These are phyloP conservation scores for Drosophila bocqueti DNA, from an alignment of 1,140 invertebrate species.

Conservation along the genomic window DNA sequence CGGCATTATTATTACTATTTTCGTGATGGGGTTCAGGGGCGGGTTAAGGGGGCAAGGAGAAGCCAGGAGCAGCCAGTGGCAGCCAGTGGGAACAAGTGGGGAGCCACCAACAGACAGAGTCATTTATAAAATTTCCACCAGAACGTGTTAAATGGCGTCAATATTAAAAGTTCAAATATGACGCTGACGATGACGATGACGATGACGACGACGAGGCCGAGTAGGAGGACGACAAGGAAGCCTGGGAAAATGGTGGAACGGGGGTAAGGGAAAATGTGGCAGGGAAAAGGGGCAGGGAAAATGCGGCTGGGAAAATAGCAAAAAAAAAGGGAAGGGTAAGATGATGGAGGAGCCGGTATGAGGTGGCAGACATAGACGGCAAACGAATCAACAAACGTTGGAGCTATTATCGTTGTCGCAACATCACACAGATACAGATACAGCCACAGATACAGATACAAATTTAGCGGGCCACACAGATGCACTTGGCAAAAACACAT, in stretches of 20 bases:
- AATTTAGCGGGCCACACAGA: slow-evolving; percentile 8
- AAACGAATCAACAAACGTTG: slow-evolving; percentile 93
- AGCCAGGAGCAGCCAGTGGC: not conserved
- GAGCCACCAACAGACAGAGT: slow-evolving; percentile 63
- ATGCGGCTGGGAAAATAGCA: slow-evolving; percentile 90
- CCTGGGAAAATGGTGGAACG: slow-evolving; percentile 93
- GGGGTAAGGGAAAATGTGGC: slow-evolving; percentile 86
- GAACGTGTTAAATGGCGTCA: slow-evolving; percentile 95
- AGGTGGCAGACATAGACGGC: slow-evolving; percentile 96
- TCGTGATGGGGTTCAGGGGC: slow-evolving; percentile 15
- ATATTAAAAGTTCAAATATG: slow-evolving; percentile 85
- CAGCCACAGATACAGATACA: too few species aligned
- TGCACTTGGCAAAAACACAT: not conserved
- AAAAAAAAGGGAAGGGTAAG: slow-evolving; percentile 65
- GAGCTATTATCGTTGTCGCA: slow-evolving; percentile 93
- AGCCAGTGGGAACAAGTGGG: slow-evolving; percentile 11
- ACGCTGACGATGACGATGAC: slow-evolving; percentile 89
- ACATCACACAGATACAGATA: slow-evolving; percentile 89
- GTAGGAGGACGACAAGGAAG: slow-evolving; percentile 88
- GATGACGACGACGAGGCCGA: slow-evolving; percentile 89
- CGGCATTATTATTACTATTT: slow-evolving; percentile 16
- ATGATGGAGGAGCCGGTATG: slow-evolving; percentile 93
- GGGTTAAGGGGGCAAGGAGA: not conserved
- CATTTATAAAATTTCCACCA: slow-evolving; percentile 89
- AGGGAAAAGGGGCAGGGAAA: slow-evolving; percentile 93